Conservation (phyloP, 2,113 vertebrate species). For the Agapornis roseicollis region DNA sequence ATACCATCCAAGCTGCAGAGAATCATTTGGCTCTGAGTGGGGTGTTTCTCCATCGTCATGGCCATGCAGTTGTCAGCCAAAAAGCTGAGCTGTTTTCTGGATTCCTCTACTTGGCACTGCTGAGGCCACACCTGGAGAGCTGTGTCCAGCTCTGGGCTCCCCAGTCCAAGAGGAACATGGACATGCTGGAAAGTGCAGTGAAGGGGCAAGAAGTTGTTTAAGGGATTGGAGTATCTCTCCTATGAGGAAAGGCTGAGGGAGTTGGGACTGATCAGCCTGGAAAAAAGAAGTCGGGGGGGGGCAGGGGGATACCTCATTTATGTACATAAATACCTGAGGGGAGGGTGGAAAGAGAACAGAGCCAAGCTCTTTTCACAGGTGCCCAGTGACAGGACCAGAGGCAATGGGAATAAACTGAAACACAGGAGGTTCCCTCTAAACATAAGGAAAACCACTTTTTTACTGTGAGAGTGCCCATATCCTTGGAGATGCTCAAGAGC, state of each 20-base stretch:
- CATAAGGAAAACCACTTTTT: background rate
- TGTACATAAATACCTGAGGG: background rate
- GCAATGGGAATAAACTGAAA: background rate
- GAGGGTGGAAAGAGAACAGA: background rate
- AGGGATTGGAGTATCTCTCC: background rate
- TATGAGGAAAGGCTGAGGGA: background rate
- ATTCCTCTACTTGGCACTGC: background rate
- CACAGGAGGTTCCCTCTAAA: background rate
- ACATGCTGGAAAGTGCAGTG: background rate
- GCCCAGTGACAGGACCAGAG: background rate
- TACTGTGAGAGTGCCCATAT: background rate
- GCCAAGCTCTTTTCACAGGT: background rate
- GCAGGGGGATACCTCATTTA: background rate
- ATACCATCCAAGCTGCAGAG: background rate
- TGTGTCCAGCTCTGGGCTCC: background rate
- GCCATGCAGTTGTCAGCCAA: background rate
- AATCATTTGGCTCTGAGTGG: background rate
- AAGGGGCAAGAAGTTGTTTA: background rate
- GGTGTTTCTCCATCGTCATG: background rate
- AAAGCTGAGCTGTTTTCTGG: background rate
- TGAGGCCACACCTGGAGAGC: background rate
- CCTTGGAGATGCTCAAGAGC: background rate
- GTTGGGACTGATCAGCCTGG: background rate
- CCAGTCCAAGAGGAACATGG: background rate
- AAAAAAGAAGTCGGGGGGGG: background rate